Percentiles rank a stretch among this genome's conserved stretches.
Conservation (phyloP, 2,888 invertebrate genomes). For the Sclerodermus sp. region DNA sequence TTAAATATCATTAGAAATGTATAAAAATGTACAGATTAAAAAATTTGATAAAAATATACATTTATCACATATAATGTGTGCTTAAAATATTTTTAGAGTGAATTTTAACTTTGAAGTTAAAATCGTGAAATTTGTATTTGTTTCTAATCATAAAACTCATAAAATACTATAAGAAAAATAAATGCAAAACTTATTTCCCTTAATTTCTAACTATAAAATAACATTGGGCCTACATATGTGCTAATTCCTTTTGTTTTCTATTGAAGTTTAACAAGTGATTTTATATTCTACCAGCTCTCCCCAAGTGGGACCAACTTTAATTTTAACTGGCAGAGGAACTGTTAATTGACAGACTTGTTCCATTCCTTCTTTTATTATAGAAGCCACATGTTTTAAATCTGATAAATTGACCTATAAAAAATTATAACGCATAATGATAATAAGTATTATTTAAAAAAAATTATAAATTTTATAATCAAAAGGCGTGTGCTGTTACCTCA, state of each 20-base stretch:
- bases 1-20: too few species aligned
- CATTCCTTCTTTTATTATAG: constrained; percentile 76
- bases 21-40: too few species aligned
- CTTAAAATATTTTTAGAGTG: too few species aligned
- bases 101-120: too few species aligned
- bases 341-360: constrained; percentile 72
- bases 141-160: too few species aligned
- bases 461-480: constrained; percentile 2
- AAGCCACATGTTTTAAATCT: constrained; percentile 63
- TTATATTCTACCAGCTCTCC: constrained; percentile 62
- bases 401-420: constrained; percentile 63
- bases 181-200: neutral
- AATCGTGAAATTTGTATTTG: too few species aligned
- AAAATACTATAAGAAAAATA: too few species aligned
- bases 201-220: too few species aligned
- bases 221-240: too few species aligned
- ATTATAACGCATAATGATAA: neutral
- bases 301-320: constrained; percentile 83
- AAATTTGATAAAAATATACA: too few species aligned
- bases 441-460: constrained; percentile 3
- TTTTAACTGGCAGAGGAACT: constrained; percentile 85
- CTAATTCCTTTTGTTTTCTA: neutral
- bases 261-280: constrained; percentile 11
- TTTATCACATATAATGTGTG: too few species aligned
- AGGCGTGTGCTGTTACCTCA: constrained; percentile 72